These are phyloP conservation scores for Samia ricini DNA, from an alignment of 1,140 invertebrate species.

Conservation along the genomic window DNA sequence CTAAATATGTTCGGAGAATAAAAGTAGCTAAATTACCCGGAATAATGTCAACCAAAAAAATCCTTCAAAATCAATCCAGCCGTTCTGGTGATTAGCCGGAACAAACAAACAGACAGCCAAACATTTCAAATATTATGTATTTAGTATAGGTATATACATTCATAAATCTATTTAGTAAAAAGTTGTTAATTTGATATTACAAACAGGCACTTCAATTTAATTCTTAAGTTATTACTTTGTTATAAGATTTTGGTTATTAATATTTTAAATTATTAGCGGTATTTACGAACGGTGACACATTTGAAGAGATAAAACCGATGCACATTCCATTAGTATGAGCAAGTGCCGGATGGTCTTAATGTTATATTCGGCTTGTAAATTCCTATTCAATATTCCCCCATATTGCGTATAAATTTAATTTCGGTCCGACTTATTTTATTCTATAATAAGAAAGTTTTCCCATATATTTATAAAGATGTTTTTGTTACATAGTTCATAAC, in stretches of 20 bases:
- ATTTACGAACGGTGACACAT: constrained; percentile 16
- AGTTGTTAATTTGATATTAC: too few species aligned
- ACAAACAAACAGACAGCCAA: too few species aligned
- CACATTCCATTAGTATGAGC: constrained; percentile 32
- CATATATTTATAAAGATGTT: not conserved
- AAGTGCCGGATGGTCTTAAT: constrained; percentile 31
- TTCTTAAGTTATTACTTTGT: too few species aligned
- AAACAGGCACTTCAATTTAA: too few species aligned
- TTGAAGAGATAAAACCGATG: constrained; percentile 24
- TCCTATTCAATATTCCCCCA: constrained; percentile 4
- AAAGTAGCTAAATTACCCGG: too few species aligned
- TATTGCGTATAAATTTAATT: not conserved
- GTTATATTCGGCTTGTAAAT: constrained; percentile 16
- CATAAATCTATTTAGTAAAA: too few species aligned
- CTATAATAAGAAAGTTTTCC: not conserved
- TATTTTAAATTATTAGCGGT: constrained; percentile 15
- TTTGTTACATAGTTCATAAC: not conserved
- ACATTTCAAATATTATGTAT: too few species aligned
- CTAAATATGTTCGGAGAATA: too few species aligned
- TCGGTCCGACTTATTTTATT: not conserved
- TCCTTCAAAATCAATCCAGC: too few species aligned
- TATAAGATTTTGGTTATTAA: not conserved
- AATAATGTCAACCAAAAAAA: too few species aligned
- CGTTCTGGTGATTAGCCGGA: too few species aligned
- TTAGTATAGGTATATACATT: too few species aligned